Evolutionary conservation across 64 coral and sea anemone genomes (phyloP), one percentile per base, ranked within the genome.

Genomic region (Porites lutea): DNA sequence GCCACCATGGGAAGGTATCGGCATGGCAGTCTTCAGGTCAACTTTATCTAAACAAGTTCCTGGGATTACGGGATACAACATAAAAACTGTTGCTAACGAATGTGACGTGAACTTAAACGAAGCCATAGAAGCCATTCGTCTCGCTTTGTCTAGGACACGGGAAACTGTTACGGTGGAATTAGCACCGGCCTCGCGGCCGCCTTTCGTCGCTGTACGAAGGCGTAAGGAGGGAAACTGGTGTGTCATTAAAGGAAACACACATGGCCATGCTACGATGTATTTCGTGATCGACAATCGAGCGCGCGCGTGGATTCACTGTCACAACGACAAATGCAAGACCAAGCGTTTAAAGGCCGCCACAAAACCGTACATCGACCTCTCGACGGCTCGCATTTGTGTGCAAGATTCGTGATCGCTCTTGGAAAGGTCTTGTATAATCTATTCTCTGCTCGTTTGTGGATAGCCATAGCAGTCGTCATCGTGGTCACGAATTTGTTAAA

Each of bases 301-400:
- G 15, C 48, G 48, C 21, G 74, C 74, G 15, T 77, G 74, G 74
- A 77, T 77, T 77, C 74, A 54, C 10, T 77, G 74, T 14, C 51
- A 53, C 49, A 77, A 50, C 48, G 74, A 52, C 10, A 13, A 16
- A 77, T 77, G 74, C 74, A 52, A 52, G 16, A n/a, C 14, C 10
- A 77, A 54, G 46, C 74, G 74, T n/a, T 4, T 11, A 9, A 47
- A 2, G 8, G 2, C 6, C 43, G 4, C 6, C 7, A 4, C 27
- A 0, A 46, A 46, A 46, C 43, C 37, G 27, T 73, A 73, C 71
- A 73, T 73, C 27, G 71, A 73, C 13, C 43, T 73, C 8, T 46
- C 71, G 8, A 43, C 8, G 3, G 22, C 8, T 44, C 6, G 27
- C 70, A 73, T 73, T 13, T 47, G 8, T 14, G 44, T 8, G 70